A percentile compares a stretch with the other conserved stretches of the same genome.
phyloP scores from a whole-genome alignment of 2,888 invertebrate species.

The Eupsilia transversa region DNA sequence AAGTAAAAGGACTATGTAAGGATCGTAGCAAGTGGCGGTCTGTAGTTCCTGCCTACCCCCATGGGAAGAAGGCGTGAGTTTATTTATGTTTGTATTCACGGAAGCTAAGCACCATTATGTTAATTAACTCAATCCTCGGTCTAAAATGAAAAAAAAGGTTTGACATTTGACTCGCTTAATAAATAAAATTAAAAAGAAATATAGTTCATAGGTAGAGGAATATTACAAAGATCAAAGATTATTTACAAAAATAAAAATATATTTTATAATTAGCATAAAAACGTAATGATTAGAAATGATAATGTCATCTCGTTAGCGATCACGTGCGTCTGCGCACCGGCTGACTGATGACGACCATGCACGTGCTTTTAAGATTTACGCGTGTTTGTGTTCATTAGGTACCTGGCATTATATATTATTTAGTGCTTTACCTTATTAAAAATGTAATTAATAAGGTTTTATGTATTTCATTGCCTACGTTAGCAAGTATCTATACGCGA shows the following conservation, averaged over 20 bases:
- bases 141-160: background rate
- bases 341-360: constrained; percentile 38
- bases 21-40: too few relatives aligned
- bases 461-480: background rate
- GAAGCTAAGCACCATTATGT: background rate
- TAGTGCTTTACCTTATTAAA: constrained; percentile 7
- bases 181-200: constrained; percentile 21
- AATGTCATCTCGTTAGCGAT: constrained; percentile 3
- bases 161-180: background rate
- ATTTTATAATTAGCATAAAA: constrained; percentile 27
- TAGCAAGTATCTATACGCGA: background rate
- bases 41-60: too few relatives aligned
- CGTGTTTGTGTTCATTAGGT: constrained; percentile 12
- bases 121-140: too few relatives aligned
- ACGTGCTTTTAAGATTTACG: constrained; percentile 18
- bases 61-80: too few relatives aligned
- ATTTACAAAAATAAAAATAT: background rate
- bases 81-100: background rate
- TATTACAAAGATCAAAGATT: too few relatives aligned
- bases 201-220: background rate
- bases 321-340: constrained; percentile 37
- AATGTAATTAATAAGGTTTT: background rate
- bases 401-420: background rate
- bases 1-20: too few relatives aligned
- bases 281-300: constrained; percentile 47